Evolutionary conservation across 2,113 vertebrate species (phyloP), one percentile per base, ranked within the genome.

Genomic region (Seriola aureovittata): DNA sequence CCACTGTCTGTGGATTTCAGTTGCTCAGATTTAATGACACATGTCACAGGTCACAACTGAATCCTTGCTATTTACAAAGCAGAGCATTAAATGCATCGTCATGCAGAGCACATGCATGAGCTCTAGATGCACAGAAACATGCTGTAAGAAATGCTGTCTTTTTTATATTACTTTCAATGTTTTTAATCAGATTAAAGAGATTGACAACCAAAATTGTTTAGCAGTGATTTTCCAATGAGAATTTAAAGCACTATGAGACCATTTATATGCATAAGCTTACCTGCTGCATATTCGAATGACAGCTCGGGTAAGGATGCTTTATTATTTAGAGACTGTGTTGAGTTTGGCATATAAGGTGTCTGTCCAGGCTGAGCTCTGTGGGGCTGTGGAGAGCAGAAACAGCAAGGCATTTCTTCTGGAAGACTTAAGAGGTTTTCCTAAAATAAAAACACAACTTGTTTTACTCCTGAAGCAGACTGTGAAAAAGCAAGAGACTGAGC

Each of bases 271-370:
- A 65, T 57, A 19, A 42, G 40, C 3, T 10, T 42, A 25, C 34
- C 68, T 72, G 80, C 66, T 81, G 59, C 52, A 80, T 42, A 48
- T 25, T 29, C 21, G 19, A 77, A 29, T 71, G 65, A 65, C 70
- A 78, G 69, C 34, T 69, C 82, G 63, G 62, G 69, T 60, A 36
- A 36, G 46, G 65, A 23, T 75, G 25, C 75, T 89, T 52, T 85
- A 78, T 85, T 85, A 90, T 90, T 90, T 38, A 90, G 21, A 67
- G 32, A 13, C 64, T 71, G 68, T 50, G 50, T 62, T 14, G 46
- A 42, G 38, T 6, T 6, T 32, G 38, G 5, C 46, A 69, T 54
- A 60, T 36, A 55, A 69, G 38, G 38, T 68, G 83, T 59, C 38
- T 69, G 63, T 52, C 29, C 29, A 40, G 68, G 63, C 65, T 77